These are phyloP conservation scores for Chaetoderma sp. DNA, from an alignment of 2,888 invertebrate species.

Conservation along the genomic window DNA sequence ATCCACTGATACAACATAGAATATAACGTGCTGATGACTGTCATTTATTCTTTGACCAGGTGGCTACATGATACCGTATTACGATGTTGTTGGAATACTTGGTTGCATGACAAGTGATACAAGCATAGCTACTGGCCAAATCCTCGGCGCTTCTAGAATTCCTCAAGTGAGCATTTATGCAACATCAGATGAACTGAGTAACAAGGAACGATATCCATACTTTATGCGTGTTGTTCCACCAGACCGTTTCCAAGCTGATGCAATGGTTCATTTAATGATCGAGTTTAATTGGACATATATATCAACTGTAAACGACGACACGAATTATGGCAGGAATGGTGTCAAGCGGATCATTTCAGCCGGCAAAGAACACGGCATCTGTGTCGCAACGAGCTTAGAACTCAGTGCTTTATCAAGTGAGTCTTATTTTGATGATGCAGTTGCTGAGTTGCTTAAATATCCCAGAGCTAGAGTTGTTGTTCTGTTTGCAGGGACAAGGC, in stretches of 20 bases:
- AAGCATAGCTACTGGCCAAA: constrained; percentile 41
- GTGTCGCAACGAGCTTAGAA: constrained; percentile 39
- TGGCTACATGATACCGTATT: no score
- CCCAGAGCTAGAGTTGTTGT: constrained; percentile 44
- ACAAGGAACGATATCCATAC: constrained; percentile 44
- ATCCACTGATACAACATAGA: no score
- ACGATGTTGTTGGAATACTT: constrained; percentile 44
- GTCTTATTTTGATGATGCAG: constrained; percentile 20
- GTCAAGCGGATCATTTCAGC: constrained; percentile 34
- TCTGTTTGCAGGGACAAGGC: constrained; percentile 45
- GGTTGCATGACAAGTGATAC: constrained; percentile 43
- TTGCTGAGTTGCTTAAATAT: constrained; percentile 24
- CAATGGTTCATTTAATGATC: constrained; percentile 42
- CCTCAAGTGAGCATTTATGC: constrained; percentile 46
- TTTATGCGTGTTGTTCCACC: constrained; percentile 53
- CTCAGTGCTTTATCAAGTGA: not conserved
- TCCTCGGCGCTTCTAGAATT: constrained; percentile 39
- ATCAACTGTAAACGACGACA: constrained; percentile 79
- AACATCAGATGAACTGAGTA: constrained; percentile 46
- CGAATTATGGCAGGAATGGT: constrained; percentile 63
- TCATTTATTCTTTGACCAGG: no score
- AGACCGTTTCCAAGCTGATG: constrained; percentile 44
- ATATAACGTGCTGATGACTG: no score
- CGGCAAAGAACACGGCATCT: constrained; percentile 34
- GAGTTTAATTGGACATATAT: constrained; percentile 81